A percentile compares a stretch with the other conserved stretches of the same genome.
Conservation (phyloP, 2,888 invertebrate species). For the Diaperis boleti region DNA sequence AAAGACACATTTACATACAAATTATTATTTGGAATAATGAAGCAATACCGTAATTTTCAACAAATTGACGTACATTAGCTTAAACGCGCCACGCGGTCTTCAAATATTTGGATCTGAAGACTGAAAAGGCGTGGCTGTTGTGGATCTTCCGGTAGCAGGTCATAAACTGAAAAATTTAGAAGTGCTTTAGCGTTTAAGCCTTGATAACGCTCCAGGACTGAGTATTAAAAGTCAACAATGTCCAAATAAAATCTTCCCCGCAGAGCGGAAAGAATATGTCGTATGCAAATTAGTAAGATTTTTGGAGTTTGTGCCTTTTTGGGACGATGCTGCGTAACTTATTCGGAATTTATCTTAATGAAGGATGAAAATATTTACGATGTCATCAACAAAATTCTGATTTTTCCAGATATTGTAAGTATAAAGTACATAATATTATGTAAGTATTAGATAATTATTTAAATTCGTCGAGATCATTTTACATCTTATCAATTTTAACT, state of each 20-base stretch:
- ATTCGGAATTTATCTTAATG: conserved; percentile 41
- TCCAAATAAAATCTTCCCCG: conserved; percentile 44
- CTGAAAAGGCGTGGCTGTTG: conserved; percentile 1
- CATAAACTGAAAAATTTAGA: conserved; percentile 41
- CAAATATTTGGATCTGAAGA: background rate
- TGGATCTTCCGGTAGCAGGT: conserved; percentile 30
- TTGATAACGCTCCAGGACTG: conserved; percentile 43
- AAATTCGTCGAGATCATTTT: conserved; percentile 43
- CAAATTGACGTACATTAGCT: conserved; percentile 42
- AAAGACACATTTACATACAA: conserved; percentile 44
- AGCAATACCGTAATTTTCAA: conserved; percentile 36
- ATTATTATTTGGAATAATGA: conserved; percentile 43
- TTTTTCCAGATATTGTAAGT: conserved; percentile 41
- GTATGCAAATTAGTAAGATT: conserved; percentile 44
- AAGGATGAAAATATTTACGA: conserved; percentile 42
- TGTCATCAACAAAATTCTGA: conserved; percentile 43
- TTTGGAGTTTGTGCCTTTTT: conserved; percentile 24
- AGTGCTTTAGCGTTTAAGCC: conserved; percentile 30
- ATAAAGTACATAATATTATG: too few species aligned
- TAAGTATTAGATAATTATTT: conserved; percentile 43
- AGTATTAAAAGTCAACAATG: conserved; percentile 47
- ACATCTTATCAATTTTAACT: conserved; percentile 42
- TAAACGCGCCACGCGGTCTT: conserved; percentile 33
- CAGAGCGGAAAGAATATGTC: conserved; percentile 44
- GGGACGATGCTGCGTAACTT: conserved; percentile 37